Conservation (phyloP, 2,113 vertebrate species). For the Cisticola juncidis region DNA sequence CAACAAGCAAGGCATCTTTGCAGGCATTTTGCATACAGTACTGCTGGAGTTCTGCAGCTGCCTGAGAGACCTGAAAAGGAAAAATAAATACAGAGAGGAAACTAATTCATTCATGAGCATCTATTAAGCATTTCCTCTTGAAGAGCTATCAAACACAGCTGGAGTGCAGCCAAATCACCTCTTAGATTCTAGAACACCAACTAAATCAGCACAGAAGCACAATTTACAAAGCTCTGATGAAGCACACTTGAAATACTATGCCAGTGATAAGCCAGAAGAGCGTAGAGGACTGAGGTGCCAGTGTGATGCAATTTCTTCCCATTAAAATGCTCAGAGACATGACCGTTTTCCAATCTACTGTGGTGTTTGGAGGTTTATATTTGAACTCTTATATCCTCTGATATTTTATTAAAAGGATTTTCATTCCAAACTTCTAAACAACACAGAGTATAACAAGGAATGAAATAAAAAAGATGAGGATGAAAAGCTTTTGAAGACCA, state of each 20-base stretch:
- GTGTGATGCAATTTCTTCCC: not conserved
- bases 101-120: not conserved
- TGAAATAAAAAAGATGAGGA: not conserved
- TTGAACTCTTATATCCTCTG: not conserved
- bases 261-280: not conserved
- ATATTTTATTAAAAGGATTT: not conserved
- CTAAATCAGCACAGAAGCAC: not conserved
- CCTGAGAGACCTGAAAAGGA: slow-evolving; percentile 88
- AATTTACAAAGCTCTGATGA: not conserved
- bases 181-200: not conserved
- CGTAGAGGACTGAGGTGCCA: not conserved
- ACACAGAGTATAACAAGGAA: not conserved
- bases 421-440: not conserved
- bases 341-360: not conserved
- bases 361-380: not conserved
- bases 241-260: not conserved
- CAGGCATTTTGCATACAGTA: slow-evolving; percentile 94
- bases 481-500: not conserved
- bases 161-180: not conserved
- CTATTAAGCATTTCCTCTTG: not conserved
- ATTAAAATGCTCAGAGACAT: not conserved
- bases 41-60: slow-evolving; percentile 93
- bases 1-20: slow-evolving; percentile 91
- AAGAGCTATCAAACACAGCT: not conserved
- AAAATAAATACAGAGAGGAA: not conserved